These are phyloP conservation scores for Coryphaenoides rupestris DNA, from an alignment of 2,113 vertebrate species.

Conservation along the genomic window DNA sequence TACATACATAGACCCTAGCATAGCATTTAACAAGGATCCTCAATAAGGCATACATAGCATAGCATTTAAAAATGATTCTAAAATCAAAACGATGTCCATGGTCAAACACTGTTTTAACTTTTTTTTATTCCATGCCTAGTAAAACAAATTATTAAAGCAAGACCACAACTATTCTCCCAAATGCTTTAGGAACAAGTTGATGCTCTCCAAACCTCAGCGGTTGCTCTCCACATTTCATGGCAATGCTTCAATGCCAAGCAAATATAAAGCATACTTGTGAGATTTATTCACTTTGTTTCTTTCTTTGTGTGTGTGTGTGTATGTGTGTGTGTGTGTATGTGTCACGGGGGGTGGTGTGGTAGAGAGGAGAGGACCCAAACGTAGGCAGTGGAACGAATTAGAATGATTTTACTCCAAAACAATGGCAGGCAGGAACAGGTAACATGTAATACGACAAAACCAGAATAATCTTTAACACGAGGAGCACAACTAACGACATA, in stretches of 20 bases:
- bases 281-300: conserved; percentile 5
- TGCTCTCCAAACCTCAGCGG: conserved; percentile 20
- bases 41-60: too few relatives aligned
- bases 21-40: conserved; percentile 8
- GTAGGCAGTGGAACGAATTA: too few relatives aligned
- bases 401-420: too few relatives aligned
- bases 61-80: conserved; percentile 4
- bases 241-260: conserved; percentile 22
- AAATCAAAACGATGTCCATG: conserved; percentile 3
- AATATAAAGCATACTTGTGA: conserved; percentile 28
- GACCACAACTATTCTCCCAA: background rate
- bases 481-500: too few relatives aligned
- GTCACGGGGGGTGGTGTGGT: too few relatives aligned
- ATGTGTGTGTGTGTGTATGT: conserved; percentile 2
- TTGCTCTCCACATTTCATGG: conserved; percentile 23
- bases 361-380: too few relatives aligned
- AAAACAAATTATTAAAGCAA: conserved; percentile 35
- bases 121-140: conserved; percentile 26
- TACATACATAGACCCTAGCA: background rate
- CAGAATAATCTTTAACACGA: too few relatives aligned
- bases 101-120: conserved; percentile 16
- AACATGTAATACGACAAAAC: background rate
- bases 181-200: conserved; percentile 9
- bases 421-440: too few relatives aligned
- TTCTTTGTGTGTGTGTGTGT: conserved; percentile 14